A percentile compares a stretch with the other conserved stretches of the same genome.
Conservation (phyloP, 2,797 vertebrate species). For the Bucorvus abyssinicus region DNA sequence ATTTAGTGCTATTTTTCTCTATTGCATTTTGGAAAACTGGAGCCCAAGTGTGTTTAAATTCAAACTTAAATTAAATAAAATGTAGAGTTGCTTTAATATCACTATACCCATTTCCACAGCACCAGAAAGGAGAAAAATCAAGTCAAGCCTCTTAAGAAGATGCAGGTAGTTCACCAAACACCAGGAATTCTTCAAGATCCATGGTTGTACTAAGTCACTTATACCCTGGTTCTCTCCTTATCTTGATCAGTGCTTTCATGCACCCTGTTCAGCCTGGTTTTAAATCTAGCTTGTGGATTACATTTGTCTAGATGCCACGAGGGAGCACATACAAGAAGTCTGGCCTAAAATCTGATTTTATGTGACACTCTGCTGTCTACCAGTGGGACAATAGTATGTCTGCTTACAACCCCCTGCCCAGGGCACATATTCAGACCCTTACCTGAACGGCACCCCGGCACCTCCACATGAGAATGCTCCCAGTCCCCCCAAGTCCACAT, state of each 20-base stretch:
- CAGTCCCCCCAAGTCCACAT: not conserved
- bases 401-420: rapidly evolving
- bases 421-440: not conserved
- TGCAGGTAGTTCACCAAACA: not conserved
- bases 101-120: not conserved
- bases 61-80: not conserved
- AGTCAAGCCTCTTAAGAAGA: not conserved
- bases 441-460: not conserved
- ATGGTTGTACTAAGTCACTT: not conserved
- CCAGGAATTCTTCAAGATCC: not conserved
- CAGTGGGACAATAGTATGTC: not conserved
- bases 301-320: not conserved
- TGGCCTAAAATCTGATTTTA: not conserved
- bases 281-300: not conserved
- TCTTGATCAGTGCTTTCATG: not conserved
- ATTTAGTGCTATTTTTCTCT: not conserved
- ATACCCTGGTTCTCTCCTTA: not conserved
- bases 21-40: not conserved
- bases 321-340: not conserved
- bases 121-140: not conserved
- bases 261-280: not conserved
- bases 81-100: not conserved
- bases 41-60: not conserved
- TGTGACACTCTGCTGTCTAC: not conserved
- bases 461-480: not conserved